Base-by-base conservation (phyloP, 2,113 vertebrate genomes). In the Turdus rufiventris region DNA sequence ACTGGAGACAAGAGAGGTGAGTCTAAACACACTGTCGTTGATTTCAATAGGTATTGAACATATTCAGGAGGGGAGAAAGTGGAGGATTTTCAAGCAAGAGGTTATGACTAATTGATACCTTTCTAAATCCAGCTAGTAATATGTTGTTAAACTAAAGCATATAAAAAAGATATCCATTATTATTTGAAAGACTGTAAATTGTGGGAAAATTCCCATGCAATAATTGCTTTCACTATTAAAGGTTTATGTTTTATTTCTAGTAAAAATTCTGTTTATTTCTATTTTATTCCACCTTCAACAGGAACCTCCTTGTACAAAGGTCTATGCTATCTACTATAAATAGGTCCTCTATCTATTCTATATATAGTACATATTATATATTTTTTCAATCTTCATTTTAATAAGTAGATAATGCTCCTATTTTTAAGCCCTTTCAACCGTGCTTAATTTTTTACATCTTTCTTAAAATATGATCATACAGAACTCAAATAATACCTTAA, bases 141-240 rank as follows among this genome's bases (percentile, higher is more conserved):
- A 50, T 82, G 10, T 78, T 85, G 18, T 43, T 74, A 71, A 81
- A 63, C 13, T 57, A 38, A 79, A 65, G 51, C 5, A 15, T 16
- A 42, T 43, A 4, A 73, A 21, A 82, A 88, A 72, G 15, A 79
- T 19, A 72, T 73, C 34, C 20, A 54, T 43, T 85, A 42, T 24
- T 83, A 28, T 70, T 88, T 66, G 40, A 83, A 90, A 93, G 21
- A 62, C 18, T 62, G 1, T 47, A 85, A 65, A 17, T 26, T 14
- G 33, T 68, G 45, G 45, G 24, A 48, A 85, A 91, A n/a, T 14
- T 71, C 10, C 25, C 14, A 42, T 85, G 25, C 5, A 51, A 67
- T 85, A 81, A 78, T 75, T 67, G 15, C 8, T 91, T 89, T 89
- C 8, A n/a, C 5, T 79, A 36, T 61, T 20, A 73, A 85, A 90